These are phyloP conservation scores for Mellilla xanthometata DNA, from an alignment of 2,888 invertebrate species.

Conservation along the genomic window DNA sequence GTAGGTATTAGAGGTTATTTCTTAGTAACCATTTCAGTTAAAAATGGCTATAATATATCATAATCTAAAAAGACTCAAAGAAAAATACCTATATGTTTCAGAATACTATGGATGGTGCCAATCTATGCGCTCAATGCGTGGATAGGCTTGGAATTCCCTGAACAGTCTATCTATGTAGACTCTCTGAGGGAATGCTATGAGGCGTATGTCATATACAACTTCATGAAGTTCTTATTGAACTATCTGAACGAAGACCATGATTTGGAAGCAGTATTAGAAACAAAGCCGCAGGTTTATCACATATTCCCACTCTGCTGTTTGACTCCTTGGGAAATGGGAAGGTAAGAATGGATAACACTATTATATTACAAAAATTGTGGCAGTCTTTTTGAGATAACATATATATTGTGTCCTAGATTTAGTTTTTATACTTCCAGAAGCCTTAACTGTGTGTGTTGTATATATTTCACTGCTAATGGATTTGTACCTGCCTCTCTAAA, in stretches of 20 bases:
- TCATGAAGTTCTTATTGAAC: constrained; percentile 96
- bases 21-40: too few species aligned
- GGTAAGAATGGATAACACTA: constrained; percentile 61
- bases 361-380: too few species aligned
- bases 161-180: constrained; percentile 95
- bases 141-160: constrained; percentile 94
- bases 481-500: too few species aligned
- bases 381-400: too few species aligned
- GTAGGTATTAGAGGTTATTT: too few species aligned
- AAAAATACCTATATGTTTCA: constrained; percentile 56
- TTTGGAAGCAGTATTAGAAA: constrained; percentile 90
- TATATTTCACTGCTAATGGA: too few species aligned
- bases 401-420: too few species aligned
- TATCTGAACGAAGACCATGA: constrained; percentile 95
- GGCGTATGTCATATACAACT: constrained; percentile 98
- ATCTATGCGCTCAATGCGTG: constrained; percentile 97
- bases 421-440: too few species aligned
- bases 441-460: too few species aligned
- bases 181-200: constrained; percentile 97
- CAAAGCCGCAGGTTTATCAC: constrained; percentile 93
- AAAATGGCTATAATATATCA: too few species aligned
- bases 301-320: constrained; percentile 96
- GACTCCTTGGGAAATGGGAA: constrained; percentile 96
- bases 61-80: too few species aligned
- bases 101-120: constrained; percentile 98